Percentiles rank a stretch among this genome's conserved stretches.
These are phyloP conservation scores for Boloria selene DNA, from an alignment of 2,888 invertebrate species.

Conservation along the genomic window DNA sequence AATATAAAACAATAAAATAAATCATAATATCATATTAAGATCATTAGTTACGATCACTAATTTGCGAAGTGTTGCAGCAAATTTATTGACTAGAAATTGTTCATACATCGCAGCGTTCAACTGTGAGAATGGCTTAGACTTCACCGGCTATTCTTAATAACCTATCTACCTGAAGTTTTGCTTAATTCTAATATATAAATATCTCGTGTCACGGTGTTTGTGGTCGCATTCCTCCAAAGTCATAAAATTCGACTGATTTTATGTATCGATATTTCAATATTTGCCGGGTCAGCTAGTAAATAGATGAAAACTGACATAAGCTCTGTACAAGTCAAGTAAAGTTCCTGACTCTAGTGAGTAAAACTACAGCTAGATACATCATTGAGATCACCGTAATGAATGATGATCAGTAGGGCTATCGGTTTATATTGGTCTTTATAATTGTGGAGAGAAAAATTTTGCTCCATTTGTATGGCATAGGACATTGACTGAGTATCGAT, in stretches of 20 bases:
- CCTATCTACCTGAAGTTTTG: background rate
- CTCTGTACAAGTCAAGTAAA: background rate
- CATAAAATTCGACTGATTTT: too few relatives aligned
- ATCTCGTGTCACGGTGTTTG: too few relatives aligned
- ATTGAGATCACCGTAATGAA: too few relatives aligned
- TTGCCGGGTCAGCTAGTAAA: too few relatives aligned
- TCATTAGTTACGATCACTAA: slow-evolving; percentile 44
- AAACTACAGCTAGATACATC: too few relatives aligned
- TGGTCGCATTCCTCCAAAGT: too few relatives aligned
- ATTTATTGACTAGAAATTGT: slow-evolving; percentile 70
- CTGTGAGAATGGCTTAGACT: background rate
- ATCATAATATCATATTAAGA: slow-evolving; percentile 33
- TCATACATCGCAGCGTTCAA: slow-evolving; percentile 33
- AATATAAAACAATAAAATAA: slow-evolving; percentile 32
- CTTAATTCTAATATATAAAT: background rate
- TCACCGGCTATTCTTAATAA: background rate
- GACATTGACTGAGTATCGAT: too few relatives aligned
- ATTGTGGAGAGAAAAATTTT: background rate
- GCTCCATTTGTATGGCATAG: too few relatives aligned
- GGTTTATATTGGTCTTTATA: too few relatives aligned
- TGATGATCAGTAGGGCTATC: too few relatives aligned
- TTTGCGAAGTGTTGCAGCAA: slow-evolving; percentile 59
- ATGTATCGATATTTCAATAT: too few relatives aligned
- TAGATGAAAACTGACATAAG: background rate
- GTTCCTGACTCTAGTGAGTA: too few relatives aligned